Percentiles rank a stretch among this genome's conserved stretches.
Conservation (phyloP, 2,888 invertebrate species). For the Galerucella nymphaeae region DNA sequence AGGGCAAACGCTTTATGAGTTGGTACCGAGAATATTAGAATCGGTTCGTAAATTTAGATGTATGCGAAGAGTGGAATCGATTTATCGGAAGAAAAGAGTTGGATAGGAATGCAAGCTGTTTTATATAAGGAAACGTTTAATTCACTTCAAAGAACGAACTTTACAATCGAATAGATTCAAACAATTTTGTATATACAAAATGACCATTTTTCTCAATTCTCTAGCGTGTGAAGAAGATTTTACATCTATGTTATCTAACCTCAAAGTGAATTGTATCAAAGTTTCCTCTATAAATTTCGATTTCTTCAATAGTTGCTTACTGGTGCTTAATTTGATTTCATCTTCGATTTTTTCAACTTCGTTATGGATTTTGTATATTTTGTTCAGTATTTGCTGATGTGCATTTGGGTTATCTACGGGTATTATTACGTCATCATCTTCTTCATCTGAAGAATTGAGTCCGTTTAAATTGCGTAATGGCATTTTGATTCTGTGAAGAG, state of each 20-base stretch:
- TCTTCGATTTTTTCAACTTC: conserved; percentile 11
- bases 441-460: conserved; percentile 1
- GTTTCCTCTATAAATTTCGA: conserved; percentile 23
- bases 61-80: neutral
- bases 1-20: neutral
- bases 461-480: neutral
- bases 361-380: conserved; percentile 10
- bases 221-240: neutral
- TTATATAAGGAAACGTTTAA: neutral
- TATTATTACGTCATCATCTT: neutral
- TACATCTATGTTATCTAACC: conserved; percentile 18
- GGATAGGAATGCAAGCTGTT: too few relatives aligned
- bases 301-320: neutral
- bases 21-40: conserved; percentile 2
- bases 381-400: neutral
- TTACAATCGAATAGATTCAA: conserved; percentile 23
- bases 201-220: conserved; percentile 11
- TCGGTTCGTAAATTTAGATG: conserved; percentile 1
- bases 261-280: conserved; percentile 13
- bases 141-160: conserved; percentile 7
- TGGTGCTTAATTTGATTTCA: conserved; percentile 9
- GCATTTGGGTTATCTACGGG: neutral
- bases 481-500: neutral
- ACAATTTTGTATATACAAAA: conserved; percentile 24
- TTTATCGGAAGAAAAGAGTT: neutral